Conservation (phyloP, 2,888 invertebrate genomes). For the Drosophila nigricruria region DNA sequence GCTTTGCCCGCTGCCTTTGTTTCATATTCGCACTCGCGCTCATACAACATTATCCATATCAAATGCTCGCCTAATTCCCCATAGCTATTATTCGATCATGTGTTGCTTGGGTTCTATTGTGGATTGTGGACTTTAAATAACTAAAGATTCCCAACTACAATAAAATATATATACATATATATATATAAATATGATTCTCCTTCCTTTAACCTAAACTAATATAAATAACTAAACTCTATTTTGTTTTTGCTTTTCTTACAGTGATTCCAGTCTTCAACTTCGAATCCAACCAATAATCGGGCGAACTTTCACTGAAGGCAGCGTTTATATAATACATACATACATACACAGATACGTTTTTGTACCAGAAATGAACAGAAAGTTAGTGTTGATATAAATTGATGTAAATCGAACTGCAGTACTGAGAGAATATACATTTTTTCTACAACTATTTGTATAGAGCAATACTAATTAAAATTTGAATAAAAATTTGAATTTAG, state of each 20-base stretch:
- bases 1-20: slow-evolving; percentile 73
- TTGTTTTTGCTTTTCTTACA: slow-evolving; percentile 52
- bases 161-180: slow-evolving; percentile 1
- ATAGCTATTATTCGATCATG: slow-evolving; percentile 67
- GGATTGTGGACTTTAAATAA: slow-evolving; percentile 25
- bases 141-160: slow-evolving; percentile 3
- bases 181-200: no score
- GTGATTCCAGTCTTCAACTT: slow-evolving; percentile 75
- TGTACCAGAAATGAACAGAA: slow-evolving; percentile 64
- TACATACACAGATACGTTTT: slow-evolving; percentile 58
- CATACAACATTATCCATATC: slow-evolving; percentile 68
- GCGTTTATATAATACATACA: slow-evolving; percentile 56
- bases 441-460: slow-evolving; percentile 48
- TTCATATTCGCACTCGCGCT: slow-evolving; percentile 52
- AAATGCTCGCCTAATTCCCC: slow-evolving; percentile 65
- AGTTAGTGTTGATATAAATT: slow-evolving; percentile 49
- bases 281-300: slow-evolving; percentile 62
- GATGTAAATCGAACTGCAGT: slow-evolving; percentile 37
- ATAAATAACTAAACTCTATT: neutral
- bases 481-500: slow-evolving; percentile 9
- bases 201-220: slow-evolving; percentile 22
- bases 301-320: slow-evolving; percentile 72
- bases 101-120: slow-evolving; percentile 49
- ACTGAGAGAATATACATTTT: slow-evolving; percentile 44
- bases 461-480: slow-evolving; percentile 3